phyloP scores from a whole-genome alignment of 2,797 vertebrate species.

The Myioborus melanocephalus region DNA sequence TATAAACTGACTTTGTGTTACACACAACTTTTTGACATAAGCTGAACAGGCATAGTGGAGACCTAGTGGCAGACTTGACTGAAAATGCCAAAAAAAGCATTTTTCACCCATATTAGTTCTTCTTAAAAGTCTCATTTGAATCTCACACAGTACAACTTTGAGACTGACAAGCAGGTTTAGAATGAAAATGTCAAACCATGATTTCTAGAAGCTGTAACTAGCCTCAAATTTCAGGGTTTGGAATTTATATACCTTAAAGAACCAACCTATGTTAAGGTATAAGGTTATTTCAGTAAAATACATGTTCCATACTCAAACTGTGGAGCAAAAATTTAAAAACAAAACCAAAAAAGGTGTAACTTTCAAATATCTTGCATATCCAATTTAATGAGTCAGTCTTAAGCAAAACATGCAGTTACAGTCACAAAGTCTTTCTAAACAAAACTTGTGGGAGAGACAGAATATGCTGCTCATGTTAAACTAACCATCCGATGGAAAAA shows the following conservation, averaged over 20 bases:
- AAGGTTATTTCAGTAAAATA: neutral
- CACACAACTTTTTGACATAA: neutral
- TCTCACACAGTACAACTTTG: neutral
- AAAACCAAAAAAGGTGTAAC: no score
- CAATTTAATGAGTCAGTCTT: neutral
- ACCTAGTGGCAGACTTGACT: neutral
- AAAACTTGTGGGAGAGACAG: accelerated
- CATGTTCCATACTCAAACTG: neutral
- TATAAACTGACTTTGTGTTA: neutral
- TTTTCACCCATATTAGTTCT: neutral
- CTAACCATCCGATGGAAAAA: neutral
- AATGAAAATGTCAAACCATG: neutral
- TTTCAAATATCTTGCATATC: neutral
- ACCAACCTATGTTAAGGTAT: neutral
- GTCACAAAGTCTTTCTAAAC: neutral
- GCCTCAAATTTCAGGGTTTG: neutral
- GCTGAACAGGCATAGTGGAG: neutral
- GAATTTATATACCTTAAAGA: neutral
- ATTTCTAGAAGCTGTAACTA: neutral
- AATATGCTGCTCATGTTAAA: neutral
- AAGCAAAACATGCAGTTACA: neutral
- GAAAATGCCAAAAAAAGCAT: neutral
- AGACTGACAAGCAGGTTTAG: neutral
- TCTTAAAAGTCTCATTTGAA: neutral
- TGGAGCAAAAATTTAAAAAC: neutral